Evolutionary conservation across 2,113 vertebrate genomes (phyloP).

Genomic region (Cynoglossus semilaevis): DNA sequence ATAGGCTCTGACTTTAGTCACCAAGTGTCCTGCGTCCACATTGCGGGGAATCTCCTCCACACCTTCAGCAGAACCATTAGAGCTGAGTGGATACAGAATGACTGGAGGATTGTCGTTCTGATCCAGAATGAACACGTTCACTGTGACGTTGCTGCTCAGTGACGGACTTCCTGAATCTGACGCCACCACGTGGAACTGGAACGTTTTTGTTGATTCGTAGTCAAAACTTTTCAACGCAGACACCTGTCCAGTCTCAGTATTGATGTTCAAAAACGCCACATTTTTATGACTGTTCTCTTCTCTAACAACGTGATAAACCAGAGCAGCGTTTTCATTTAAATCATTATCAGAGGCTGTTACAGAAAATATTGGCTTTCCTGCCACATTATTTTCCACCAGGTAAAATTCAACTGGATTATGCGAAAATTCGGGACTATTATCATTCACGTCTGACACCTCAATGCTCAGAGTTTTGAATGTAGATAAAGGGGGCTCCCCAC

Average conservation of each 20-base stretch:
- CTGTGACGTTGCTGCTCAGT: constrained; percentile 53
- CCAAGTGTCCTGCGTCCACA: constrained; percentile 58
- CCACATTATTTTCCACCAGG: constrained; percentile 63
- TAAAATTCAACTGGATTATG: constrained; percentile 63
- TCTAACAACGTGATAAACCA: constrained; percentile 55
- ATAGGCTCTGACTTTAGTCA: constrained; percentile 66
- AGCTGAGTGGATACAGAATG: constrained; percentile 59
- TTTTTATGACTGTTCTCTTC: neutral
- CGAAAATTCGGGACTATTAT: constrained; percentile 59
- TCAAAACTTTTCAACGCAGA: constrained; percentile 57
- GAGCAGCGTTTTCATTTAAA: constrained; percentile 54
- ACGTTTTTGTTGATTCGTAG: constrained; percentile 60
- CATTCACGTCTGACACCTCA: constrained; percentile 70
- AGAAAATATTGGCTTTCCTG: constrained; percentile 53
- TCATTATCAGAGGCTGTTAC: constrained; percentile 65
- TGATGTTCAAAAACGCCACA: constrained; percentile 55
- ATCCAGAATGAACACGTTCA: constrained; percentile 61
- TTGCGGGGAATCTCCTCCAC: constrained; percentile 58
- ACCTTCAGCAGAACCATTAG: constrained; percentile 61
- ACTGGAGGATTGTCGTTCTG: constrained; percentile 67
- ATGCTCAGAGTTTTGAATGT: constrained; percentile 53
- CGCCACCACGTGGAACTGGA: constrained; percentile 59
- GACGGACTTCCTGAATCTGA: constrained; percentile 52
- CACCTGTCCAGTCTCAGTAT: constrained; percentile 57
- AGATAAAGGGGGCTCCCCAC: constrained; percentile 57